phyloP scores from a whole-genome alignment of 2,113 vertebrate species.

The Epinephelus cyanopodus region DNA sequence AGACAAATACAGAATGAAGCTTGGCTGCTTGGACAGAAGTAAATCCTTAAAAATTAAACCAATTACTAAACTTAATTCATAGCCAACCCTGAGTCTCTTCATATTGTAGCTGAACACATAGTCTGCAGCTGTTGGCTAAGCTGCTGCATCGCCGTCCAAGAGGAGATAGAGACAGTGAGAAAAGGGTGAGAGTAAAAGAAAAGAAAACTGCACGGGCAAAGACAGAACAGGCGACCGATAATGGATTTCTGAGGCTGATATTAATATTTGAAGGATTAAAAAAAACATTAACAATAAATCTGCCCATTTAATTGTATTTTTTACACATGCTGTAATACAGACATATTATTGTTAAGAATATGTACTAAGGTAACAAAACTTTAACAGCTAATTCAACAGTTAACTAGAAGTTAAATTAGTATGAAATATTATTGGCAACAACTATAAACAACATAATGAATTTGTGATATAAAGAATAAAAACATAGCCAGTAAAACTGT shows the following conservation, averaged over 20 bases:
- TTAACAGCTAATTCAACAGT: background rate
- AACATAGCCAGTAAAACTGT: background rate
- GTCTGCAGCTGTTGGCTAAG: constrained; percentile 58
- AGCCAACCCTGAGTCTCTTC: constrained; percentile 32
- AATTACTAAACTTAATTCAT: constrained; percentile 46
- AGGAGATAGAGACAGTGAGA: constrained; percentile 25
- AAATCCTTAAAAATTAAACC: constrained; percentile 55
- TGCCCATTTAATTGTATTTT: background rate
- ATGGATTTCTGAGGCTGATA: background rate
- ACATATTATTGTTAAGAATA: background rate
- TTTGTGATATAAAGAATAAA: background rate
- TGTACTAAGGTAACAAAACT: background rate
- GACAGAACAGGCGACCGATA: background rate
- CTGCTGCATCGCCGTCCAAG: constrained; percentile 35
- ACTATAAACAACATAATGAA: too few species aligned
- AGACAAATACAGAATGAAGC: constrained; percentile 42
- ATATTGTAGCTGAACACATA: constrained; percentile 47
- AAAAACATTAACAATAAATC: background rate
- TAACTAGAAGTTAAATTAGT: background rate
- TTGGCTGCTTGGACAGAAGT: constrained; percentile 36
- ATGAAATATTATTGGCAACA: background rate
- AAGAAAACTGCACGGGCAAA: background rate
- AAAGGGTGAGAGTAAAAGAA: background rate
- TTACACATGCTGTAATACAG: background rate
- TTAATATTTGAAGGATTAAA: background rate